Base-by-base conservation (phyloP, 2,797 vertebrate genomes). In the Prionace glauca region DNA sequence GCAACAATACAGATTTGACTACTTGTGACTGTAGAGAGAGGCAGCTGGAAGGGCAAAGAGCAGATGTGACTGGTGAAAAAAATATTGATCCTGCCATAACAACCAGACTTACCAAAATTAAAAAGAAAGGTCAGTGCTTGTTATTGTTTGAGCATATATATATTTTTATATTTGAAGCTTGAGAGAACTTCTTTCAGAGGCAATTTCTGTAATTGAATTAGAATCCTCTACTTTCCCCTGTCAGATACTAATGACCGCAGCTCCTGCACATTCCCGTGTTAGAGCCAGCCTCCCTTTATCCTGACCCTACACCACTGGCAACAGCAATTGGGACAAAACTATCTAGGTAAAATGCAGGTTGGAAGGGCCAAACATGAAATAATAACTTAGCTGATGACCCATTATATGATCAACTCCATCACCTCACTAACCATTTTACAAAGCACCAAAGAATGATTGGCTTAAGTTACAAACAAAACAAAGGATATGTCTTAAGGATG, bases 121-220 rank as follows among this genome's bases (percentile, higher is more conserved):
- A 94, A 71, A 94, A 69, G 65, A 71, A 94, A 72, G 92, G 92
- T 94, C 24, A 71, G 69, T 94, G 36, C 41, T 93, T 62, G n/a
- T 71, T 94, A 45, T 67, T 22, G 14, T 71, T 94, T 94, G 65
- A 72, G 14, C 8, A 50, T 26, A 41, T 60, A 22, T 16, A 24
- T 16, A 29, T 29, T 16, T 16, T 4, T 90, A 56, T 62, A 90
- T 90, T 90, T 84, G 8, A 45, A 45, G 36, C 18, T 84, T 45
- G 41, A 84, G 81, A 84, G 81, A 84, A 84, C 5, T 18, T 14
- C n/a, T 62, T 32, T 29, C 50, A 22, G 14, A 29, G 87, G 16
- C 3, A 90, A 90, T 62, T 90, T 62, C 87, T 91, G 32, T 32
- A 65, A 32, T 5, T 88, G 60, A 32, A n/a, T 91, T 60, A 36